Base-by-base conservation (phyloP, 1,140 invertebrate genomes). In the Meloidogyne floridensis region DNA sequence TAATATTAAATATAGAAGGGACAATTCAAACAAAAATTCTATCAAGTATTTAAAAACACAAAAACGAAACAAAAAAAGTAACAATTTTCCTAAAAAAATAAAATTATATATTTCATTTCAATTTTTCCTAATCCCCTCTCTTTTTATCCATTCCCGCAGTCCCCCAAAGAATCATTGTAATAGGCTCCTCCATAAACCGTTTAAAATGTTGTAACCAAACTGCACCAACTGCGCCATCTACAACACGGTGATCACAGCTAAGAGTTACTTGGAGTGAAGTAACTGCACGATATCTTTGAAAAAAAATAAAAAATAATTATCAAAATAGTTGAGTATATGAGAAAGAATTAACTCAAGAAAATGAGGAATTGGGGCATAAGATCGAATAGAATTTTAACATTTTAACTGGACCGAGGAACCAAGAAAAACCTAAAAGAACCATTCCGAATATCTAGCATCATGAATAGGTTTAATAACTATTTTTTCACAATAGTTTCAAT, bases 191-290 rank as follows among this genome's bases (percentile, higher is more conserved):
- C 70, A 80, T 77, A 59, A 80, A 81, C 86, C 91, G 91, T 82
- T 92, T 93, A 90, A 94, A 94, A 81, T 93, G 91, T 47, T 91
- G 87, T 73, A 94, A 88, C 93, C 93, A 94, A 82, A 93, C 91
- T 3, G 93, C 93, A 47, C 93, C 93, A 15, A 94, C 93, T 43
- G 93, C 93, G 4, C 93, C 93, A 89, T 94, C 93, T 11, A 94
- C 93, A n/a, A 94, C 93, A 59, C 93, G 90, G 86, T 94, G 93
- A 88, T 94, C 93, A 90, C 93, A 94, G 85, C 93, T 93, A 54
- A 94, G 84, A 0, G 93, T 94, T 5, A 93, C 93, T 69, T 90
- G 92, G 92, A 94, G 93, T 13, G 93, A 90, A 77, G 91, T 91
- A 0, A 92, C 91, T 32, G 90, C 84, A 72, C 90, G 87, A 85